phyloP scores from a whole-genome alignment of 2,888 invertebrate genomes.

The Xanthorhoe spadicearia region DNA sequence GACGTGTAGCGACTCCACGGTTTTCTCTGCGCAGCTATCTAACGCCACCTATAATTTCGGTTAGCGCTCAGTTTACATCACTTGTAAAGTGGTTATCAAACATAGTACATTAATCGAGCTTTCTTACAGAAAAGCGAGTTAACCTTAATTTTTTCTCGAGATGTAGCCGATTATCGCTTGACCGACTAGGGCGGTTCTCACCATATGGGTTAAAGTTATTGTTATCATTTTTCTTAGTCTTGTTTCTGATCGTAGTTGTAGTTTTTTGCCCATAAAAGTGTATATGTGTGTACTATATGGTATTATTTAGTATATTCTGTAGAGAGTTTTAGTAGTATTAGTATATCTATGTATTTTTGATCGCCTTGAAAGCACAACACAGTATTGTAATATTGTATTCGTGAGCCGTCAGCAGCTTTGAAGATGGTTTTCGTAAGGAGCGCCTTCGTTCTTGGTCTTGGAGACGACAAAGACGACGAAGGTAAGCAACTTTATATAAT shows the following conservation, averaged over 20 bases:
- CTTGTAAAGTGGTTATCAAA: conserved; percentile 69
- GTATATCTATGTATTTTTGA: conserved; percentile 44
- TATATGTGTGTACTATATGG: conserved; percentile 10
- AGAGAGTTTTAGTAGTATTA: conserved; percentile 38
- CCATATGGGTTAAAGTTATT: conserved; percentile 44
- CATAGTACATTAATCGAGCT: conserved; percentile 67
- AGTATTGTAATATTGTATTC: conserved; percentile 63
- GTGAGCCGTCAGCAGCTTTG: conserved; percentile 38
- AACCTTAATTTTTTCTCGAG: conserved; percentile 60
- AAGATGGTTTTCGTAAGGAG: conserved; percentile 77
- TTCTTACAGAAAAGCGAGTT: conserved; percentile 59
- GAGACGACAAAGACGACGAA: conserved; percentile 67
- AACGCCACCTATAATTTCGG: conserved; percentile 77
- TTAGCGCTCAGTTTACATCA: conserved; percentile 73
- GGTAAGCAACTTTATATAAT: conserved; percentile 48
- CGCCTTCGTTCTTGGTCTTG: conserved; percentile 70
- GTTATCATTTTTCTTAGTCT: conserved; percentile 49
- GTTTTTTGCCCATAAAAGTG: conserved; percentile 23
- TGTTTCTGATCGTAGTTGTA: conserved; percentile 48
- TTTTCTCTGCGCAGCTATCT: conserved; percentile 59
- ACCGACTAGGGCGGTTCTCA: conserved; percentile 78
- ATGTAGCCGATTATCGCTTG: conserved; percentile 75
- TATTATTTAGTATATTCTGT: not conserved
- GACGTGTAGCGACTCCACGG: conserved; percentile 50
- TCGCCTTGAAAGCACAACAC: conserved; percentile 66